A percentile compares a stretch with the other conserved stretches of the same genome.
phyloP scores from a whole-genome alignment of 1,140 invertebrate species.

The Drosophila nikananu region DNA sequence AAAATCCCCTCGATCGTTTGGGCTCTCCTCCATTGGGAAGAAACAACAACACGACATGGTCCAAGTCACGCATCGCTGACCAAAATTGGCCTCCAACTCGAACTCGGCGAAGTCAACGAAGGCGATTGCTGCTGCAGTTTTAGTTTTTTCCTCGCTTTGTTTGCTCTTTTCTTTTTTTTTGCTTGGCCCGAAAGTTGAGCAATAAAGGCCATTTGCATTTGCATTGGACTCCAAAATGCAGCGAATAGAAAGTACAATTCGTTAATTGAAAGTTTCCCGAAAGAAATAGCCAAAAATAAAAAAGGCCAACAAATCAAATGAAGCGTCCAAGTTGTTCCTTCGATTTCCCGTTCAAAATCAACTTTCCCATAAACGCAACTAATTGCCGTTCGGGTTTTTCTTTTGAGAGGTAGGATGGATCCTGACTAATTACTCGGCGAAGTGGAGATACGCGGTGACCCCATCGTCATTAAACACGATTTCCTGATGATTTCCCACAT shows the following conservation, averaged over 20 bases:
- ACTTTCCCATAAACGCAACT: slow-evolving; percentile 39
- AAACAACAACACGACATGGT: slow-evolving; percentile 68
- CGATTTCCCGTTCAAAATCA: slow-evolving; percentile 37
- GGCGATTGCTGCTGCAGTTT: slow-evolving; percentile 43
- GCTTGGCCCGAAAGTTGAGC: slow-evolving; percentile 63
- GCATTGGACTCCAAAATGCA: slow-evolving; percentile 59
- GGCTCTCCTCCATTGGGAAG: slow-evolving; percentile 19
- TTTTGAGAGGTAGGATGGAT: slow-evolving; percentile 4
- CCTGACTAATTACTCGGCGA: slow-evolving; percentile 22
- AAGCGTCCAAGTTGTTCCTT: slow-evolving; percentile 45
- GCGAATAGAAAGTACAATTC: slow-evolving; percentile 79
- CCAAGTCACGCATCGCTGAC: slow-evolving; percentile 82
- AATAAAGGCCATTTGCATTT: slow-evolving; percentile 78
- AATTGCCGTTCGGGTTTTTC: slow-evolving; percentile 13
- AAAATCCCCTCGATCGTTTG: slow-evolving; percentile 3
- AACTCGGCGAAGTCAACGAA: slow-evolving; percentile 30
- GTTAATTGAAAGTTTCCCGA: slow-evolving; percentile 76
- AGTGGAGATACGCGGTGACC: slow-evolving; percentile 15
- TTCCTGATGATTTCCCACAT: slow-evolving; percentile 17
- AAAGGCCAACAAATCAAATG: slow-evolving; percentile 44
- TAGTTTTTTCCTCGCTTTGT: slow-evolving; percentile 22
- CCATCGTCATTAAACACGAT: background rate
- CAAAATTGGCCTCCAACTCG: slow-evolving; percentile 71
- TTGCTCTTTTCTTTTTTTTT: slow-evolving; percentile 47
- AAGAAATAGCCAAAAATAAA: slow-evolving; percentile 19